Evolutionary conservation across 2,797 vertebrate species (phyloP), one percentile per base, ranked within the genome.

Genomic region (Enteromius afrohamiltoni): DNA sequence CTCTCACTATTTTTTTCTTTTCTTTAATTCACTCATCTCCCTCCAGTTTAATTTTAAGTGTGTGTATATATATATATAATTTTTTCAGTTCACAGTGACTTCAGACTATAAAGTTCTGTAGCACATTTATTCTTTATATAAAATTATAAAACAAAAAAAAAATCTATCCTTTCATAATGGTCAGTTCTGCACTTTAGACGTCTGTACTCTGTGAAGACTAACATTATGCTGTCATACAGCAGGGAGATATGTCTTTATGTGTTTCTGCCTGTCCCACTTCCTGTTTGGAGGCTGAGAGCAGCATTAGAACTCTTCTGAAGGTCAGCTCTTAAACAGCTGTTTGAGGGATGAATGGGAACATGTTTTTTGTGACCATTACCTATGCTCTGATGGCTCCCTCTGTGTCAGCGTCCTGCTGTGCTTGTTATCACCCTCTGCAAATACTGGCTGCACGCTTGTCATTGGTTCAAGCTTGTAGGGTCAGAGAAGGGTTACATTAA

Each of bases 241-340:
- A 55, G 31, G 6, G 17, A 82, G 26, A 58, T 55, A 47, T 37
- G 68, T 79, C 49, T 82, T 47, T 47, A 74, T 55, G 45, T 75
- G 69, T 29, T 74, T 68, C 47, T 47, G 74, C 70, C 31, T 69
- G 42, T 69, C 29, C 51, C 55, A 62, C 51, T 74, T 75, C 19
- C 19, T 80, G 70, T 76, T 62, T 62, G 29, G 69, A 70, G 70
- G 49, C 69, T 75, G 76, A 83, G 68, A 68, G 76, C 60, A 83
- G 65, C 64, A 53, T 80, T 83, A 80, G 76, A 64, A 64, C 77
- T 64, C 45, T 49, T 64, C 29, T 67, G 62, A 83, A 83, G 82
- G 85, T 70, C 77, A 83, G 62, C 31, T 53, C 65, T 80, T 74
- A 78, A 83, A 83, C 75, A 75, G 60, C 80, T 80, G 83, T 76